Conservation (phyloP, 2,797 vertebrate genomes). For the Platyrinchus mystaceus region DNA sequence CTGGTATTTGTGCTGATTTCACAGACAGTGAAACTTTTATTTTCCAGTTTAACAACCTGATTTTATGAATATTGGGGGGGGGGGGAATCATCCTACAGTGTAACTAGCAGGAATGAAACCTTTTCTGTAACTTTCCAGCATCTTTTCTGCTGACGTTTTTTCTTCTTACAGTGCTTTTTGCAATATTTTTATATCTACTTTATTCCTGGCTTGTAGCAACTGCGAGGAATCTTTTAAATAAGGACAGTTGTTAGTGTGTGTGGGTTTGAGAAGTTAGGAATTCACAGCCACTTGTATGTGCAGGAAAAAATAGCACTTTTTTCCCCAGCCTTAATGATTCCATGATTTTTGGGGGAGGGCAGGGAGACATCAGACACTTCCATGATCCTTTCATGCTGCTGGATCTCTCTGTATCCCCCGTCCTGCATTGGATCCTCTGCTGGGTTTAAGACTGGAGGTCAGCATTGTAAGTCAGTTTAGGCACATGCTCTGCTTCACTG, state of each 20-base stretch:
- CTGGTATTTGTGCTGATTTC: not conserved
- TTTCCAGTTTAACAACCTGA: not conserved
- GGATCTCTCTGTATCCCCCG: not conserved
- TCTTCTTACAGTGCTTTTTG: not conserved
- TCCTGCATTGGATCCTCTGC: fast-evolving
- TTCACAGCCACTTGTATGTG: not conserved
- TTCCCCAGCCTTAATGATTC: not conserved
- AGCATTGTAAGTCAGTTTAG: not conserved
- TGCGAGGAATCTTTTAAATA: not conserved
- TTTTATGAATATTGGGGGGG: not conserved
- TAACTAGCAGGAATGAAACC: not conserved
- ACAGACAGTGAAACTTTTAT: not conserved
- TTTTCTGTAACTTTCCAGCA: not conserved
- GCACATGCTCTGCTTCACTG: not conserved
- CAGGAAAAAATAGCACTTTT: not conserved
- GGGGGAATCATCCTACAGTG: not conserved
- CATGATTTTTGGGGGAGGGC: not conserved
- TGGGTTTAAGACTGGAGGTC: not conserved
- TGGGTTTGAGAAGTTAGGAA: not conserved
- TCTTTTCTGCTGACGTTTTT: not conserved
- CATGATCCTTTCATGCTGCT: fast-evolving
- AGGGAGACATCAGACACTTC: not conserved
- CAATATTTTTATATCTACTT: not conserved
- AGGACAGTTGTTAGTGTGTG: not conserved
- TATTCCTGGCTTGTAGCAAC: not conserved